Percentiles rank a stretch among this genome's conserved stretches.
These are phyloP conservation scores for Dendrolimus pini DNA, from an alignment of 2,888 invertebrate genomes.

Conservation along the genomic window DNA sequence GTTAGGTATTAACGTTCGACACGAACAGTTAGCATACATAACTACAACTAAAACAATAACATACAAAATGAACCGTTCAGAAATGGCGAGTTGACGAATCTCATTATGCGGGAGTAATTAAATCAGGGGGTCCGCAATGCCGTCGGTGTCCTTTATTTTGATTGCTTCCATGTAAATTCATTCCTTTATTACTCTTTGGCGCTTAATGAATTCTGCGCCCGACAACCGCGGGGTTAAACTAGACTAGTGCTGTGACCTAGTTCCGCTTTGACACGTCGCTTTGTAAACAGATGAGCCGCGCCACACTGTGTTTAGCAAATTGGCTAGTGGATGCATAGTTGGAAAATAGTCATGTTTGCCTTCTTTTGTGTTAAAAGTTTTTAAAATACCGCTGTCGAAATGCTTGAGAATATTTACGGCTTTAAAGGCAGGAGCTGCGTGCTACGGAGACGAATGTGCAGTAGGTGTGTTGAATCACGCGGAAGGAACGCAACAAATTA, in stretches of 20 bases:
- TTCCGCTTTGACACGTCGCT: background rate
- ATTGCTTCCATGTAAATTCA: slow-evolving; percentile 62
- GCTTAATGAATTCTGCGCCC: slow-evolving; percentile 51
- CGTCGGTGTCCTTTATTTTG: slow-evolving; percentile 50
- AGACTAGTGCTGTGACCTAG: background rate
- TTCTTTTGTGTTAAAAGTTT: no score
- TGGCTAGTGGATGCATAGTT: background rate
- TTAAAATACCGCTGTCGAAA: no score
- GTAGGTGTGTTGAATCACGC: no score
- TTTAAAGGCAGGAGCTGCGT: no score
- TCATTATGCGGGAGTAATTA: slow-evolving; percentile 53
- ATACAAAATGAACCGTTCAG: slow-evolving; percentile 20
- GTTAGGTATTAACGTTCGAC: no score
- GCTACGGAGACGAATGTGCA: no score
- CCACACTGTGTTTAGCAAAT: background rate
- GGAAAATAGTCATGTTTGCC: no score
- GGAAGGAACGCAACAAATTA: no score
- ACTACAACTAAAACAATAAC: background rate
- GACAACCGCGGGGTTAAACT: background rate
- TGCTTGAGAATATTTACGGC: no score
- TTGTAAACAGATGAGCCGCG: background rate
- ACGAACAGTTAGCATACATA: no score
- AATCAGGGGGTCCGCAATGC: slow-evolving; percentile 44
- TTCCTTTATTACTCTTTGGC: slow-evolving; percentile 47
- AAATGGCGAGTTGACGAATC: slow-evolving; percentile 37